These are phyloP conservation scores for Hemicrepidius hirtus DNA, from an alignment of 2,888 invertebrate genomes.

Conservation along the genomic window DNA sequence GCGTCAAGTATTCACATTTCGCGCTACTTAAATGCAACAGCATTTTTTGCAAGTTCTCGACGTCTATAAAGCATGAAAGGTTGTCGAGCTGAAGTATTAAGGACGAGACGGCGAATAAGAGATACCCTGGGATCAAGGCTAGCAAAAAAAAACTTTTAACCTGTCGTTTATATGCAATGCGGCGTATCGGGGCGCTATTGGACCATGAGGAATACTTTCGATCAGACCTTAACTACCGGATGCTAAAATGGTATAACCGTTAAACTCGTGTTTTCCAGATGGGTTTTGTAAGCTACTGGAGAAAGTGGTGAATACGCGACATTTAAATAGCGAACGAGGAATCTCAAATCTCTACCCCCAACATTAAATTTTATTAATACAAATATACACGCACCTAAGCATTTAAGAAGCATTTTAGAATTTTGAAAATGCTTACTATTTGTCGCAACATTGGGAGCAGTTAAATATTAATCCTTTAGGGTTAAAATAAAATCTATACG, in stretches of 20 bases:
- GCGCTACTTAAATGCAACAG: conserved; percentile 10
- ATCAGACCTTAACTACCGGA: conserved; percentile 58
- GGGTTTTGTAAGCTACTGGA: conserved; percentile 29
- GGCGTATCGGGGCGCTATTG: conserved; percentile 61
- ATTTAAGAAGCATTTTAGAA: too few relatives aligned
- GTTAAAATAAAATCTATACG: too few relatives aligned
- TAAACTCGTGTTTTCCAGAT: conserved; percentile 41
- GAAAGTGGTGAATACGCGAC: conserved; percentile 19
- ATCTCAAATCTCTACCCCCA: not conserved
- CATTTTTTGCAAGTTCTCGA: conserved; percentile 12
- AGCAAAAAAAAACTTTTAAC: conserved; percentile 57
- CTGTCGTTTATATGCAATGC: conserved; percentile 64
- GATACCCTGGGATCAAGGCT: conserved; percentile 34
- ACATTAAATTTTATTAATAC: too few relatives aligned
- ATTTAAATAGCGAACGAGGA: conserved; percentile 13
- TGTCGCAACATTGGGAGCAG: too few relatives aligned
- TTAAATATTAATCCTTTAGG: too few relatives aligned
- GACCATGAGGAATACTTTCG: conserved; percentile 64
- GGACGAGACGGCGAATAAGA: conserved; percentile 34
- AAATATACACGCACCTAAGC: too few relatives aligned
- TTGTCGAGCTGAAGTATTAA: conserved; percentile 36
- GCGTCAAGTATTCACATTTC: not conserved
- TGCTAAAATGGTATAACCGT: conserved; percentile 45
- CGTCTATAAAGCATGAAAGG: conserved; percentile 32
- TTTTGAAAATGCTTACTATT: too few relatives aligned